Base-by-base conservation (phyloP, 2,888 invertebrate species). In the Vanessa cardui region DNA sequence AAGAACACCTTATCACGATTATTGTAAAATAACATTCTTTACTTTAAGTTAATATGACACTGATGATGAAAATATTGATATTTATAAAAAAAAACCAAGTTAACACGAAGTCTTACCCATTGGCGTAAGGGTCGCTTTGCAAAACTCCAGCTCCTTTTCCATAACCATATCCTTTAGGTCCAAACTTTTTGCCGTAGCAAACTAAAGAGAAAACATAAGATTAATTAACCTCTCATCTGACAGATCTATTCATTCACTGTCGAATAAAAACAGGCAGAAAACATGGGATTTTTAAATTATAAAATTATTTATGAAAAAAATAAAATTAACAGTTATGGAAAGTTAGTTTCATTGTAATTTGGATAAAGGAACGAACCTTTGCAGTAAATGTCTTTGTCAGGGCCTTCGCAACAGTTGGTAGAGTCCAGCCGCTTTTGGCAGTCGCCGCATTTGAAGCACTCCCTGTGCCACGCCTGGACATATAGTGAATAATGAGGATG, bases 131-230 rank as follows among this genome's bases (percentile, higher is more conserved):
- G 94, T 98, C 98, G 92, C 97, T 97, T 94, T 98, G 97, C 84
- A 98, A 94, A 79, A 97, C 97, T 86, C 98, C 98, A 86, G 97
- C 98, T 85, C 99, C 99, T 94, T 98, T 97, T 83, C 99, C 99
- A 92, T 98, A 99, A 83, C 98, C 99, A 92, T 98, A 98, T 90
- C 98, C 98, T 94, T 97, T 98, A 83, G 99, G 99, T 82, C 99
- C 99, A 94, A 97, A 99, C 94, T 96, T 97, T 95, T 98, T 98
- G 87, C 96, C 97, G 94, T 99, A 99, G 95, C 99, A 99, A 85
- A 97, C 97, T 97, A 90, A 68, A 87, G 87, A 88, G 79, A 85
- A 85, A 71, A 50, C 87, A 88, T 88, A 77, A 83, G 83, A 84
- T 82, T 8, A 77, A 73, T 76, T 69, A 76, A n/a, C n/a, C 4